Evolutionary conservation across 2,888 invertebrate species (phyloP).

Genomic region (Lypha dubia): DNA sequence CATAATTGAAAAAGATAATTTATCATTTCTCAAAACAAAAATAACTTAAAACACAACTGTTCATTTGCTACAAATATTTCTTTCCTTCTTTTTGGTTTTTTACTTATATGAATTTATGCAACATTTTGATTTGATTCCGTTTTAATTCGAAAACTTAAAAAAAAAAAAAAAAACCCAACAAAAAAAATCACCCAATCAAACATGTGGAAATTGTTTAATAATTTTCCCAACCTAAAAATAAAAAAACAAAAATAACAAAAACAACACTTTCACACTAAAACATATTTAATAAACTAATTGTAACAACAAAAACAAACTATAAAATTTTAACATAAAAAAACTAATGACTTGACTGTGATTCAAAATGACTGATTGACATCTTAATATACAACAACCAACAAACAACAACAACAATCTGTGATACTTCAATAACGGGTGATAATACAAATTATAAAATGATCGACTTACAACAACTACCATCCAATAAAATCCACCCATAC

Average conservation of each 20-base stretch:
- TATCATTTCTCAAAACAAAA: constrained; percentile 64
- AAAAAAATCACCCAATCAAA: constrained; percentile 59
- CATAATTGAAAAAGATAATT: constrained; percentile 42
- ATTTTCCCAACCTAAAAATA: constrained; percentile 65
- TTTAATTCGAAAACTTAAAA: constrained; percentile 70
- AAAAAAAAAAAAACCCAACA: constrained; percentile 60
- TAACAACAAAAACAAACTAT: constrained; percentile 60
- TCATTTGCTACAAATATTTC: constrained; percentile 79
- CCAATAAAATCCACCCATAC: constrained; percentile 6
- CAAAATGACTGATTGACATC: constrained; percentile 67
- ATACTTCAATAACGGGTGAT: constrained; percentile 66
- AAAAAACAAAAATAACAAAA: constrained; percentile 1
- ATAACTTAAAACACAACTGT: constrained; percentile 59
- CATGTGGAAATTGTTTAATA: constrained; percentile 61
- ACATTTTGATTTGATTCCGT: constrained; percentile 74
- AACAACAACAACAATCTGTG: constrained; percentile 56
- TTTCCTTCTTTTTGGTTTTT: constrained; percentile 78
- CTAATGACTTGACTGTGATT: constrained; percentile 69
- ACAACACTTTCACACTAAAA: constrained; percentile 55
- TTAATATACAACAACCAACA: constrained; percentile 60
- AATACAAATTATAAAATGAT: constrained; percentile 64
- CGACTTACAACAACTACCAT: constrained; percentile 49
- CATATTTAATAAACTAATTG: constrained; percentile 48
- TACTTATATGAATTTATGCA: constrained; percentile 68
- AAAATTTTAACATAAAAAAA: constrained; percentile 55